Percentiles rank a stretch among this genome's conserved stretches.
Evolutionary conservation across 2,113 vertebrate genomes (phyloP).

Genomic region (Forbesichthys agassizii): DNA sequence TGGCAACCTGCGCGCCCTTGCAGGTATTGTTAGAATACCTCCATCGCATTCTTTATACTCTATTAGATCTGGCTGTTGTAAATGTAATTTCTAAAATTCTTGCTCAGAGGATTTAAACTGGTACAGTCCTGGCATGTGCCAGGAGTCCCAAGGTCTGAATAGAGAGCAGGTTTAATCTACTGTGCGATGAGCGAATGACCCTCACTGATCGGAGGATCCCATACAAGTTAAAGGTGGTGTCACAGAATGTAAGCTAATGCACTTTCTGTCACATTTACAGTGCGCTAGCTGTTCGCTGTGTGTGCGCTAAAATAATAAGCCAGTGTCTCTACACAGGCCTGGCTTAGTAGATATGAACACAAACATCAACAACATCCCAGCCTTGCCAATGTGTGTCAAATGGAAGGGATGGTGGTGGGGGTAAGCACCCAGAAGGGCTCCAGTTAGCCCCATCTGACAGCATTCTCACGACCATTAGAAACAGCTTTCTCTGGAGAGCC

Average conservation of each 20-base stretch:
- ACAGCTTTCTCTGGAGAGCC: constrained; percentile 50
- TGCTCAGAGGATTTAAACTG: constrained; percentile 33
- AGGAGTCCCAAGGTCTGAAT: constrained; percentile 29
- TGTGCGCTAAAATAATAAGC: too few species aligned
- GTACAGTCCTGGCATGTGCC: constrained; percentile 4
- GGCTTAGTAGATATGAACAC: too few species aligned
- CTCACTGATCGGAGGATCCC: constrained; percentile 9
- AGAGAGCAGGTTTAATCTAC: not conserved
- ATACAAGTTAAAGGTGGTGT: constrained; percentile 24
- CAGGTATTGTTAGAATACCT: constrained; percentile 47
- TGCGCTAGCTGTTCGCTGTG: too few species aligned
- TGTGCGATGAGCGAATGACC: constrained; percentile 13
- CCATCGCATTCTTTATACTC: constrained; percentile 48
- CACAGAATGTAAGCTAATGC: too few species aligned
- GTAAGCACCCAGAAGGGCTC: constrained; percentile 47
- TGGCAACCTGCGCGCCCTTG: constrained; percentile 39
- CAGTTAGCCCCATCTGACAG: constrained; percentile 45
- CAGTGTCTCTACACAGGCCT: too few species aligned
- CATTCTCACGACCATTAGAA: constrained; percentile 50
- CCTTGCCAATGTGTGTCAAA: too few species aligned
- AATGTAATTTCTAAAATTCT: constrained; percentile 51
- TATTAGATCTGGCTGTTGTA: constrained; percentile 57
- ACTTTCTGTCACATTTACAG: too few species aligned
- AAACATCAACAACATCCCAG: too few species aligned
- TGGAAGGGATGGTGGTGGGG: not conserved